These are phyloP conservation scores for Paraplagusia blochii DNA, from an alignment of 2,113 vertebrate genomes.

Conservation along the genomic window DNA sequence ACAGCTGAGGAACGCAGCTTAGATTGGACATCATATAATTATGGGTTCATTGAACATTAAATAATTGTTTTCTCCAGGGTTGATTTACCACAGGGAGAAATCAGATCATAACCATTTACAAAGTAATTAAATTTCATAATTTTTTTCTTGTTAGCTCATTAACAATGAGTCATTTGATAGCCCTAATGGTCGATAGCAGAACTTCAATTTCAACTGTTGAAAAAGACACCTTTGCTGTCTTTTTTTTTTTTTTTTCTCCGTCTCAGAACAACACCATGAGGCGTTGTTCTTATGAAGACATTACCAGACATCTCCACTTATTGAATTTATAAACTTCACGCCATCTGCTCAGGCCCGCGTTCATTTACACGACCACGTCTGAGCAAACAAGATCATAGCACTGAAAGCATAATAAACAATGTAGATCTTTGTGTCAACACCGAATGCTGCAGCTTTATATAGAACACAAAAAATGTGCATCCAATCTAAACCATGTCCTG, in stretches of 20 bases:
- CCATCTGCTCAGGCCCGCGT: conserved; percentile 42
- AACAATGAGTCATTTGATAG: not conserved
- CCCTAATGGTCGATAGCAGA: conserved; percentile 24
- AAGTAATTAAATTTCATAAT: conserved; percentile 27
- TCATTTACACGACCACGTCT: conserved; percentile 21
- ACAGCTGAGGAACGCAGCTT: not conserved
- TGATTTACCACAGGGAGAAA: conserved; percentile 9
- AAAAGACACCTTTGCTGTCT: no score
- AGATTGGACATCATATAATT: not conserved
- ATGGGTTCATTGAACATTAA: not conserved
- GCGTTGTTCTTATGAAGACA: conserved; percentile 18
- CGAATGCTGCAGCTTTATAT: not conserved
- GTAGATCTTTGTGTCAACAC: conserved; percentile 49
- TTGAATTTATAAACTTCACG: conserved; percentile 33
- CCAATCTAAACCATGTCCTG: no score
- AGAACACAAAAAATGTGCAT: no score
- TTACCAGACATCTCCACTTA: conserved; percentile 46
- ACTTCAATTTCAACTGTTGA: not conserved
- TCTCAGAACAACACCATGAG: conserved; percentile 22
- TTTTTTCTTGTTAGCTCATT: conserved; percentile 11
- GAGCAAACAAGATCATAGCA: conserved; percentile 23
- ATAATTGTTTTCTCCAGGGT: conserved; percentile 13
- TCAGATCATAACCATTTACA: conserved; percentile 15
- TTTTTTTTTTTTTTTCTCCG: conserved; percentile 9
- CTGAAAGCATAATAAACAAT: conserved; percentile 47